phyloP scores from a whole-genome alignment of 2,888 invertebrate species.

The Synergus gifuensis region DNA sequence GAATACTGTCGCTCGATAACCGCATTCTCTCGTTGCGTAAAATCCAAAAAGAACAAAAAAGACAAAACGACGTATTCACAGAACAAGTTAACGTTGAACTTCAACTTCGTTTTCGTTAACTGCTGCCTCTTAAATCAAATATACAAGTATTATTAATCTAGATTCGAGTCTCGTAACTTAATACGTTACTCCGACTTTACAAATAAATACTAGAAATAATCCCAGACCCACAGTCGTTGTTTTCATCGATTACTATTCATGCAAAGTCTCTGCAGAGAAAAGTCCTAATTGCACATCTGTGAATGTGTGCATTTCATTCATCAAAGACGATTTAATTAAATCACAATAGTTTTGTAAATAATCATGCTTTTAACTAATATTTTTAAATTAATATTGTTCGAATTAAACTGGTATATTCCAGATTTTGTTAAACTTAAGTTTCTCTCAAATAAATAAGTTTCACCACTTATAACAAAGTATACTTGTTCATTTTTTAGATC shows the following conservation, averaged over 20 bases:
- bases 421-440: background rate
- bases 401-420: background rate
- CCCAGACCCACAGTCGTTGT: constrained; percentile 7
- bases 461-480: background rate
- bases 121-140: background rate
- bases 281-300: background rate
- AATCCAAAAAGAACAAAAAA: constrained; percentile 6
- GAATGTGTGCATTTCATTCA: background rate
- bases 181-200: background rate
- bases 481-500: background rate
- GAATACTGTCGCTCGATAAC: constrained; percentile 16
- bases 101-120: background rate
- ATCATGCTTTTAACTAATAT: background rate
- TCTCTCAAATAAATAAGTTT: background rate
- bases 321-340: background rate
- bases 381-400: background rate
- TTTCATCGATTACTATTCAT: background rate
- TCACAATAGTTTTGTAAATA: background rate
- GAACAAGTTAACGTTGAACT: constrained; percentile 24
- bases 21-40: constrained; percentile 30
- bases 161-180: background rate
- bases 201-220: constrained; percentile 31
- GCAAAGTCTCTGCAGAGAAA: background rate
- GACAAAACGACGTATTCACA: background rate
- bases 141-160: background rate